Conservation (phyloP, 2,797 vertebrate species). For the Coregonus ussuriensis region DNA sequence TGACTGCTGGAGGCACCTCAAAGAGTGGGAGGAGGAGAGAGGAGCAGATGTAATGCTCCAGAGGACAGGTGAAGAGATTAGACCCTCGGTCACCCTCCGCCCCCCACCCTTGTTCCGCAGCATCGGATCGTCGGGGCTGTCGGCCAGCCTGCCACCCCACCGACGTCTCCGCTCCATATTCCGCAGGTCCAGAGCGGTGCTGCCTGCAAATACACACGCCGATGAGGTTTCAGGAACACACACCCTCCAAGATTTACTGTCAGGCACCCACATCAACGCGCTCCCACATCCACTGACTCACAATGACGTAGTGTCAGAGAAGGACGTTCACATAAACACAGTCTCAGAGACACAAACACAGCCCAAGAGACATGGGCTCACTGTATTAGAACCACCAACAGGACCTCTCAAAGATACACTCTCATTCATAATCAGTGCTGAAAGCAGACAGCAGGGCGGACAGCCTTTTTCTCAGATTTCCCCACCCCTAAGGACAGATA, state of each 20-base stretch:
- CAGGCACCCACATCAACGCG: neutral
- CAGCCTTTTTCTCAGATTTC: conserved; percentile 17
- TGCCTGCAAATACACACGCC: conserved; percentile 36
- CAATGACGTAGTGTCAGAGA: conserved; percentile 13
- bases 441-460: conserved; percentile 18
- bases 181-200: conserved; percentile 43
- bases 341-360: neutral
- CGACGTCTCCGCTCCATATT: conserved; percentile 56
- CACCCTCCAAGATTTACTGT: conserved; percentile 26
- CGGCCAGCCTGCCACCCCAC: conserved; percentile 55
- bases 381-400: conserved; percentile 5
- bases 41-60: conserved; percentile 18
- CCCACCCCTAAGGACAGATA: conserved; percentile 9
- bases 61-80: neutral
- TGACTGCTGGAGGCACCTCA: neutral
- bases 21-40: neutral
- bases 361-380: conserved; percentile 4
- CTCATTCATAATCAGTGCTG: neutral
- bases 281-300: neutral
- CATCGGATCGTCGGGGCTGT: conserved; percentile 40
- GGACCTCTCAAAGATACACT: conserved; percentile 6
- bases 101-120: conserved; percentile 56
- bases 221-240: conserved; percentile 3
- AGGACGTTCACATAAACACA: neutral
- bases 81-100: conserved; percentile 25